Conservation (phyloP, 2,797 vertebrate species). For the Limosa lapponica region DNA sequence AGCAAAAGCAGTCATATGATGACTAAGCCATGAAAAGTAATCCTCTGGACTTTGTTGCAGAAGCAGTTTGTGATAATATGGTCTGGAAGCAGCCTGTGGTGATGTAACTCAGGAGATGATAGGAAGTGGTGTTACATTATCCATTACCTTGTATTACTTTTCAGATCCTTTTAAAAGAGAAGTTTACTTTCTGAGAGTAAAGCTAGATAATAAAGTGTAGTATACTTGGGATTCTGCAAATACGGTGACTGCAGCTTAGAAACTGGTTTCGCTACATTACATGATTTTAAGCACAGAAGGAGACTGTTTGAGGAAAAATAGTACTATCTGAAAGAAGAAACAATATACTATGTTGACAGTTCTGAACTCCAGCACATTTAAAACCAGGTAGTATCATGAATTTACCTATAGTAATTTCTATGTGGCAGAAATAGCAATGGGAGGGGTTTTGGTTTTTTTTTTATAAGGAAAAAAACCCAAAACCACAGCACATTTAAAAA, state of each 20-base stretch:
- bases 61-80: background rate
- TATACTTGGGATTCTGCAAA: background rate
- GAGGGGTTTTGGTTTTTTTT: background rate
- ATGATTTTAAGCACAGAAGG: background rate
- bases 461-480: background rate
- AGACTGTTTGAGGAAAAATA: background rate
- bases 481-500: background rate
- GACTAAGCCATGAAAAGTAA: background rate
- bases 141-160: background rate
- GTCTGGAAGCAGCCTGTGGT: background rate
- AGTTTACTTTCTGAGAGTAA: background rate
- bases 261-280: background rate
- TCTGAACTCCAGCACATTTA: background rate
- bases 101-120: background rate
- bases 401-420: background rate
- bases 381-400: background rate
- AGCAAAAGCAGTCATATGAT: background rate
- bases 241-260: background rate
- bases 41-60: background rate
- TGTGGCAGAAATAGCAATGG: background rate
- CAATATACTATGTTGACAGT: background rate
- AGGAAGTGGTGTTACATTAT: background rate
- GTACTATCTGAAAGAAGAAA: background rate
- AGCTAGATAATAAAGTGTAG: background rate
- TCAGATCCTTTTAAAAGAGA: background rate